These are phyloP conservation scores for Brachionus rotundiformis DNA, from an alignment of 1,140 invertebrate genomes.

Conservation along the genomic window DNA sequence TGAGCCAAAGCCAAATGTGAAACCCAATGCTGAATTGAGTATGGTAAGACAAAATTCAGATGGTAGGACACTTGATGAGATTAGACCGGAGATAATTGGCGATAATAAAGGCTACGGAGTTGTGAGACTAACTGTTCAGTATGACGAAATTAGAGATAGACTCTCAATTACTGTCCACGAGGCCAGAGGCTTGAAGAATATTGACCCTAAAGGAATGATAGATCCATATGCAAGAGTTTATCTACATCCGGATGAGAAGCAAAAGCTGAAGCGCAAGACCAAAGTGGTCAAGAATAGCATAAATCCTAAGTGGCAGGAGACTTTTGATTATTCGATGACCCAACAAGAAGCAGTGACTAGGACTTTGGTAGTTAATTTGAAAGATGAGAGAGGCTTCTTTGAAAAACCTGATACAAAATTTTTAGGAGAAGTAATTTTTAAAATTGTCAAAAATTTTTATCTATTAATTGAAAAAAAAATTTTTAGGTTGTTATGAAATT, in stretches of 20 bases:
- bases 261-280: slow-evolving; percentile 82
- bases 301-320: slow-evolving; percentile 79
- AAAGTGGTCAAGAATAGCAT: slow-evolving; percentile 85
- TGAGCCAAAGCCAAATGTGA: background rate
- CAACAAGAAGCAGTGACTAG: slow-evolving; percentile 1
- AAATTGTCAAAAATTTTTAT: background rate
- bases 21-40: background rate
- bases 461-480: background rate
- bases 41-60: slow-evolving; percentile 29
- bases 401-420: slow-evolving; percentile 26
- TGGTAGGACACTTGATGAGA: slow-evolving; percentile 3
- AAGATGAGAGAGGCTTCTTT: slow-evolving; percentile 50
- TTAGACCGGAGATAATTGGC: slow-evolving; percentile 38
- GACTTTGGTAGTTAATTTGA: background rate
- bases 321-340: slow-evolving; percentile 57
- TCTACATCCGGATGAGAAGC: slow-evolving; percentile 77
- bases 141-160: slow-evolving; percentile 34
- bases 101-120: slow-evolving; percentile 35
- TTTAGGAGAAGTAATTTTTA: slow-evolving; percentile 45
- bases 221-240: slow-evolving; percentile 94
- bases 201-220: slow-evolving; percentile 68
- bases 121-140: slow-evolving; percentile 32
- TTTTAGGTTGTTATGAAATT: slow-evolving; percentile 33
- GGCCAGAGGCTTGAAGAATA: slow-evolving; percentile 40
- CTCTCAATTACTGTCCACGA: slow-evolving; percentile 46